Evolutionary conservation across 2,888 invertebrate species (phyloP).

Genomic region (Linyphia triangularis): DNA sequence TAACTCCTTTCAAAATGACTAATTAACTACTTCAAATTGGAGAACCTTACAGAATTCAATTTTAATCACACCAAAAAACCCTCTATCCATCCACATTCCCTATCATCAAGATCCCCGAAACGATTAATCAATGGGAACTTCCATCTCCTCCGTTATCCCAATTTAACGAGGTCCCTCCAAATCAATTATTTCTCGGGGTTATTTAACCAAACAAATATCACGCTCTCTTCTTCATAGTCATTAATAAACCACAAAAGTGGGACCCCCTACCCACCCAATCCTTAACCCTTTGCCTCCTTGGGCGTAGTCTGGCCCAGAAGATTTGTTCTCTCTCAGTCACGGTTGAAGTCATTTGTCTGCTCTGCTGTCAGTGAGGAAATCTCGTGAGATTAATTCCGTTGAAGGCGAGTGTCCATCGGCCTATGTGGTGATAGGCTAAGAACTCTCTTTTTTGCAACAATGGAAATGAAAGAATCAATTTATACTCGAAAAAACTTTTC

Average conservation of each 20-base stretch:
- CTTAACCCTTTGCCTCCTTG: slow-evolving; percentile 63
- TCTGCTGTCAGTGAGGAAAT: slow-evolving; percentile 61
- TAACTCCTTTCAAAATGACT: not conserved
- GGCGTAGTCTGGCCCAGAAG: slow-evolving; percentile 64
- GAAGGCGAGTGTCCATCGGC: slow-evolving; percentile 59
- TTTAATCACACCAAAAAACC: not conserved
- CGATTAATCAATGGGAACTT: slow-evolving; percentile 37
- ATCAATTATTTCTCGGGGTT: slow-evolving; percentile 64
- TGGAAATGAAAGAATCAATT: too few species aligned
- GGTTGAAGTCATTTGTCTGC: slow-evolving; percentile 70
- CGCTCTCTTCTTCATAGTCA: slow-evolving; percentile 63
- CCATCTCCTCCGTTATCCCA: slow-evolving; percentile 48
- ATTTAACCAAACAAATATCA: slow-evolving; percentile 66
- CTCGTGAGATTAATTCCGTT: slow-evolving; percentile 66
- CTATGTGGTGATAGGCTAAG: slow-evolving; percentile 65
- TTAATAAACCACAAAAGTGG: slow-evolving; percentile 62
- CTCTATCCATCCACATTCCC: not conserved
- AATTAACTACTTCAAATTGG: not conserved
- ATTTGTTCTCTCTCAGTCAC: slow-evolving; percentile 68
- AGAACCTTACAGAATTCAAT: not conserved
- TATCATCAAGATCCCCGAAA: slow-evolving; percentile 26
- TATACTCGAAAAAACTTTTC: too few species aligned
- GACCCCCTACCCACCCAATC: slow-evolving; percentile 25
- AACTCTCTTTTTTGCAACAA: too few species aligned
- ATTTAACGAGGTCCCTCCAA: slow-evolving; percentile 24